Evolutionary conservation across 2,797 vertebrate species (phyloP), one percentile per base, ranked within the genome.

Genomic region (Anabacerthia variegaticeps): DNA sequence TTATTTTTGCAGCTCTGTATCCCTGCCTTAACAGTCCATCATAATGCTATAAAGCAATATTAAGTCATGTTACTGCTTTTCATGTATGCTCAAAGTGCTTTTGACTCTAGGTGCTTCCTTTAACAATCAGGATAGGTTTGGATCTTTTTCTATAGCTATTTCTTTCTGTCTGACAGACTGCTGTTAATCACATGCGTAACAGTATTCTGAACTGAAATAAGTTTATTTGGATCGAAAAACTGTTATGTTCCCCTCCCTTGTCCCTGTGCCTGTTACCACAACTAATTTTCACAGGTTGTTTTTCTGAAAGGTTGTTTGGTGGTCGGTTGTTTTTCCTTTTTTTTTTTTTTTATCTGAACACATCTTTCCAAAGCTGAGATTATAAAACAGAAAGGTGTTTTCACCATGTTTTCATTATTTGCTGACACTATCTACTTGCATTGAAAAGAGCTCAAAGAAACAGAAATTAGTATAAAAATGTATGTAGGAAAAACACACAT

Each of bases 381-480:
- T 89, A 74, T 91, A 89, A 91, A 92, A 59, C 23, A 67, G 56
- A 93, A 91, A 74, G 65, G 79, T 96, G 56, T 82, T 93, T 92
- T 61, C 12, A 74, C 34, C 37, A 69, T n/a, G n/a, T 36, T 79
- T 63, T 79, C 59, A 49, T 63, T 89, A 79, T 91, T 89, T 89
- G 67, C 34, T 93, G 68, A 74, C 61, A 80, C 46, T 63, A 30
- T 23, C 24, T 68, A 65, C 26, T 82, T 89, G 12, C 15, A 43
- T 5, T 63, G 49, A 66, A 69, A 89, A 78, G 34, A 80, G 34
- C 27, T 52, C 58, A 71, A 63, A 89, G 14, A 36, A 39, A 4
- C 23, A 79, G 32, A 69, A 93, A 84, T 32, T 23, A 59, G 30
- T 46, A 10, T 22, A 56, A 90, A 92, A 63, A 49, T 44, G 4